Evolutionary conservation across 2,888 invertebrate genomes (phyloP).

Genomic region (Lithosia quadra): DNA sequence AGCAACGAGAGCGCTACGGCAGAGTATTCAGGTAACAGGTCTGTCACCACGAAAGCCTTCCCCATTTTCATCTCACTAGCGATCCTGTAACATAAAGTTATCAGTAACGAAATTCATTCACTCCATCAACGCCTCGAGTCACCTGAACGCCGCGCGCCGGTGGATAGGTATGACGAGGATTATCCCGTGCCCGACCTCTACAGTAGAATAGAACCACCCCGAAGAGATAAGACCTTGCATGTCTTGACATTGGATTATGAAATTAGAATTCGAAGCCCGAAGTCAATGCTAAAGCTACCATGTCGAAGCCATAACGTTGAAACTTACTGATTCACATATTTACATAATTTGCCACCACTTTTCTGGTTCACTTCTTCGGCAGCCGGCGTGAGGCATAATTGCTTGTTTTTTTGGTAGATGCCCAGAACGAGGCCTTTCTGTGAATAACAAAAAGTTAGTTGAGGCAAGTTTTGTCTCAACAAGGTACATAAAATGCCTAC

Average conservation of each 20-base stretch:
- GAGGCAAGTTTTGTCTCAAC: neutral
- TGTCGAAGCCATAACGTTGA: too few species aligned
- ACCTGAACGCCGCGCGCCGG: neutral
- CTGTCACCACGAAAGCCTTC: conserved; percentile 71
- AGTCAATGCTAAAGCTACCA: neutral
- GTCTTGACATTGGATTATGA: neutral
- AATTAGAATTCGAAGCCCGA: neutral
- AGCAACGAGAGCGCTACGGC: conserved; percentile 70
- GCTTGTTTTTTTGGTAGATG: conserved; percentile 73
- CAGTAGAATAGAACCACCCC: neutral
- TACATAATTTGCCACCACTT: conserved; percentile 81
- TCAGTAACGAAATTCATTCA: neutral
- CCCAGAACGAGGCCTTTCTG: conserved; percentile 87
- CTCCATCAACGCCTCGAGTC: neutral
- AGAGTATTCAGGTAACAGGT: conserved; percentile 61
- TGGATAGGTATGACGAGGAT: neutral
- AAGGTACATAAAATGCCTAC: too few species aligned
- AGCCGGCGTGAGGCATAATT: conserved; percentile 79
- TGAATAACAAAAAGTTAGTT: neutral
- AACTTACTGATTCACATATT: conserved; percentile 82
- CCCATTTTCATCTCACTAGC: conserved; percentile 65
- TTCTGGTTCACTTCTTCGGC: conserved; percentile 84
- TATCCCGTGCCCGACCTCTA: neutral
- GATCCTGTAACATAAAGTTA: conserved; percentile 56
- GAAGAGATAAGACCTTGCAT: neutral